phyloP scores from a whole-genome alignment of 2,113 vertebrate species.

The Ptyas mucosa region DNA sequence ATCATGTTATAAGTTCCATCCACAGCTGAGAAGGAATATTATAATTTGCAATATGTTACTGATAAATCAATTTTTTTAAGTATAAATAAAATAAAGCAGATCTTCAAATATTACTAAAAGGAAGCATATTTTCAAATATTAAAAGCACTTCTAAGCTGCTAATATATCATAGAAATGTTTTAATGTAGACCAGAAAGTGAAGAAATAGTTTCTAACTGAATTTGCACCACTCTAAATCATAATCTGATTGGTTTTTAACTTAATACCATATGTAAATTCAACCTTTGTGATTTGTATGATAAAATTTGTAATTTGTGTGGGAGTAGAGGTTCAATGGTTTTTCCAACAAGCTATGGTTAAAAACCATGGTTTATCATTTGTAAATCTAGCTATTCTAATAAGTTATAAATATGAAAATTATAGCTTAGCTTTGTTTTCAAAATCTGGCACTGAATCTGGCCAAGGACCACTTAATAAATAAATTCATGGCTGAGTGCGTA shows the following conservation, averaged over 20 bases:
- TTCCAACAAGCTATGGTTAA: neutral
- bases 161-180: neutral
- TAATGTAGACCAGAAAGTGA: neutral
- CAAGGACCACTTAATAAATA: neutral
- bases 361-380: neutral
- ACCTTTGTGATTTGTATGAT: neutral
- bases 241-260: neutral
- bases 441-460: neutral
- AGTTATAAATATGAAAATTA: neutral
- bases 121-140: neutral
- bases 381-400: neutral
- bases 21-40: constrained; percentile 4
- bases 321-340: neutral
- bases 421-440: neutral
- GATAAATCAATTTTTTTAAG: neutral
- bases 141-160: neutral
- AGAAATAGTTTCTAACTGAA: neutral
- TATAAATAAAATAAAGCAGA: neutral
- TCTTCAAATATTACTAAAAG: neutral
- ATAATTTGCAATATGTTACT: neutral
- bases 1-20: neutral
- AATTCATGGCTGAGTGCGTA: neutral
- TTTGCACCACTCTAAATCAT: neutral
- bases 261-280: neutral
- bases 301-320: neutral